A percentile compares a stretch with the other conserved stretches of the same genome.
Conservation (phyloP, 2,888 invertebrate genomes). For the Phaonia tiefii region DNA sequence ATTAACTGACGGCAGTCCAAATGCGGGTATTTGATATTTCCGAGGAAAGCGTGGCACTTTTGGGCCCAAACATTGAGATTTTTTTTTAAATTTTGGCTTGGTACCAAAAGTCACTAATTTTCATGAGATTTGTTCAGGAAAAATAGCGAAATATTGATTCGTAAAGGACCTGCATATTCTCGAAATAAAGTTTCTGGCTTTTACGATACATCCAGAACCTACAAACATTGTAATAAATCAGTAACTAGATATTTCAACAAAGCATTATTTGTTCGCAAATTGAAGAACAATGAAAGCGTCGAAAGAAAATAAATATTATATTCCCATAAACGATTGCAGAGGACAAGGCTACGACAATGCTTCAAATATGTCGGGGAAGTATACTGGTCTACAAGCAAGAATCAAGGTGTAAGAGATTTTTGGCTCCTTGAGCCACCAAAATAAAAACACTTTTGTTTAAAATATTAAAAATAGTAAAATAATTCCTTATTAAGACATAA, state of each 20-base stretch:
- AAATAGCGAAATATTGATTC: slow-evolving; percentile 17
- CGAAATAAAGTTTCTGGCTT: slow-evolving; percentile 19
- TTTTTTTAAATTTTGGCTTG: no score
- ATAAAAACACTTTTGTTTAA: no score
- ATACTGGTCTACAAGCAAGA: slow-evolving; percentile 4
- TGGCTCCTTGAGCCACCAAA: no score
- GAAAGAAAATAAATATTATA: slow-evolving; percentile 18
- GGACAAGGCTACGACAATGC: neutral
- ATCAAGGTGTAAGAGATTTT: no score
- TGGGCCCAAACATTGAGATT: no score
- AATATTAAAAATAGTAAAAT: no score
- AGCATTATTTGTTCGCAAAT: slow-evolving; percentile 17
- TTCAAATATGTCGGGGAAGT: neutral
- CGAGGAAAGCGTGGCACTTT: no score
- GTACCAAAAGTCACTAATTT: no score
- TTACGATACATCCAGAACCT: slow-evolving; percentile 16
- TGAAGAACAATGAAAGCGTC: slow-evolving; percentile 25
- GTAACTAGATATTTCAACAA: slow-evolving; percentile 23
- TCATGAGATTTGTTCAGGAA: slow-evolving; percentile 11
- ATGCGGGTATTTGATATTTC: no score
- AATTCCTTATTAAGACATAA: no score
- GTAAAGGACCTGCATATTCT: slow-evolving; percentile 15
- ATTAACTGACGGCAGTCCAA: no score
- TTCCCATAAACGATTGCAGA: slow-evolving; percentile 18
- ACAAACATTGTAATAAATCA: slow-evolving; percentile 21